Conservation (phyloP, 2,113 vertebrate genomes). For the Anser brachyrhynchus region DNA sequence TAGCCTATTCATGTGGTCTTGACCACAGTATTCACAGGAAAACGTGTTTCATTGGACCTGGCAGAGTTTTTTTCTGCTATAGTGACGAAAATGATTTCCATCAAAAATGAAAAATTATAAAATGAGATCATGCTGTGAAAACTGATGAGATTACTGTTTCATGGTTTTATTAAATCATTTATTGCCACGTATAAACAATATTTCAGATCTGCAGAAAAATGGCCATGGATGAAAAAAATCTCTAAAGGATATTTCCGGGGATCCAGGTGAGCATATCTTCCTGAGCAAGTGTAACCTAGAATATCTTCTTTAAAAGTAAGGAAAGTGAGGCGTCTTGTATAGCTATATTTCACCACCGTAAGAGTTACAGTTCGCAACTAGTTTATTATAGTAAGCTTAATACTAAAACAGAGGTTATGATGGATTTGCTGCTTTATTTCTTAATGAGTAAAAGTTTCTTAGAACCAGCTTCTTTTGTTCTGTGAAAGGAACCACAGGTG, state of each 20-base stretch:
- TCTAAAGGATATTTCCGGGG: constrained; percentile 94
- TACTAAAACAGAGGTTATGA: not conserved
- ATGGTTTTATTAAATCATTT: constrained; percentile 11
- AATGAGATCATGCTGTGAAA: constrained; percentile 33
- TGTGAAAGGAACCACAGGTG: not conserved
- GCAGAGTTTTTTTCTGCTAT: not conserved
- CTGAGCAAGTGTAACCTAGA: not conserved
- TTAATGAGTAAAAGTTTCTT: not conserved
- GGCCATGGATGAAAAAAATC: constrained; percentile 94
- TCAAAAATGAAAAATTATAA: constrained; percentile 15
- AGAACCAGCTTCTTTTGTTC: not conserved
- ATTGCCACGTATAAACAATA: constrained; percentile 32
- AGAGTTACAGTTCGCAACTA: not conserved
- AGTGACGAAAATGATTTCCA: constrained; percentile 24
- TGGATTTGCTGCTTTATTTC: not conserved
- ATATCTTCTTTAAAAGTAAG: not conserved
- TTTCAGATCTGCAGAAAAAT: constrained; percentile 88
- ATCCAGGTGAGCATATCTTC: constrained; percentile 83
- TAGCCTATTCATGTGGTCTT: not conserved
- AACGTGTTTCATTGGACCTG: not conserved
- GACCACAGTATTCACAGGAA: not conserved
- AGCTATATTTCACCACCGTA: not conserved
- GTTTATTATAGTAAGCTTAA: not conserved
- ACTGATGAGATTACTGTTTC: not conserved
- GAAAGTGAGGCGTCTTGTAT: not conserved